These are phyloP conservation scores for Cosmorhoe ocellata DNA, from an alignment of 2,888 invertebrate genomes.

Conservation along the genomic window DNA sequence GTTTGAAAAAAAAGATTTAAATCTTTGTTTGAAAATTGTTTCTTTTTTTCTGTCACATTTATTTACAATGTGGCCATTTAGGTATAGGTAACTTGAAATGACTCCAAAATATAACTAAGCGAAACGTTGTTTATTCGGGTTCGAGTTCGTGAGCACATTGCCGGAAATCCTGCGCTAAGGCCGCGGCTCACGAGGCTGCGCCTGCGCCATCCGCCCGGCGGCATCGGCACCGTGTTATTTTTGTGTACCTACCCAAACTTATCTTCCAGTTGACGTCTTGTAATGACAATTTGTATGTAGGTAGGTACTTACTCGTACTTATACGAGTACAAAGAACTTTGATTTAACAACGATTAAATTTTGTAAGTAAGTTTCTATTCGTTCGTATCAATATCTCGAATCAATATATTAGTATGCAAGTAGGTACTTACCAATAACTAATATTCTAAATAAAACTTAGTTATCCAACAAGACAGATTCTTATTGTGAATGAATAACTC, in stretches of 20 bases:
- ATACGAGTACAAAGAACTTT: conserved; percentile 26
- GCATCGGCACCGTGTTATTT: conserved; percentile 38
- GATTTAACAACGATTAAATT: conserved; percentile 23
- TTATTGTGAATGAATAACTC: too few species aligned
- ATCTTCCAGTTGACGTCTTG: conserved; percentile 41
- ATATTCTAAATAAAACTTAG: too few species aligned
- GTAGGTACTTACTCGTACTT: conserved; percentile 1
- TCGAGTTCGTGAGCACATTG: conserved; percentile 62
- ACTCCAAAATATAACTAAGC: conserved; percentile 29
- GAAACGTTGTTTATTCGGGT: conserved; percentile 52
- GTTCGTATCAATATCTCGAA: too few species aligned
- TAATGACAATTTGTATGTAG: conserved; percentile 36
- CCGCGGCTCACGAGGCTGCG: conserved; percentile 59
- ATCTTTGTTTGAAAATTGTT: too few species aligned
- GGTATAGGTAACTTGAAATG: not conserved
- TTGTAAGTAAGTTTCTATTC: too few species aligned
- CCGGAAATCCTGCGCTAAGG: conserved; percentile 78
- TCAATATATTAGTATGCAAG: too few species aligned
- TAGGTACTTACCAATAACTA: too few species aligned
- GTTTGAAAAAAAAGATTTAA: too few species aligned
- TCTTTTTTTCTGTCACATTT: too few species aligned
- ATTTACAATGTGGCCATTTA: too few species aligned
- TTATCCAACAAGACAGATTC: too few species aligned
- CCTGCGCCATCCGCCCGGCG: conserved; percentile 39
- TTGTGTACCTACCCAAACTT: conserved; percentile 33